Percentiles rank a stretch among this genome's conserved stretches.
Evolutionary conservation across 2,113 vertebrate species (phyloP).

Genomic region (Bambusicola thoracicus): DNA sequence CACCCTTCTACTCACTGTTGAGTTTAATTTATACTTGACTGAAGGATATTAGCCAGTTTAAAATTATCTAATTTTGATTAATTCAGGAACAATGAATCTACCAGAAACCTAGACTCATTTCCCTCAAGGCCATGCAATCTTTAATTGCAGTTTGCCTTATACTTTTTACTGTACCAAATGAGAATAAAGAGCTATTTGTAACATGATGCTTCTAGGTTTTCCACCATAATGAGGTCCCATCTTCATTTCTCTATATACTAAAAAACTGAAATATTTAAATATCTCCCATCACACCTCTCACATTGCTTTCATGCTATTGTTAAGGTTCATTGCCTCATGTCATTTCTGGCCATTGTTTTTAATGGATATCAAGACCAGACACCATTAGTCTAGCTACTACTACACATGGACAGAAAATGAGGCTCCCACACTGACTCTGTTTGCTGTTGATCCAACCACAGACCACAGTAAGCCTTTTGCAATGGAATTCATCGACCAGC

Average conservation of each 20-base stretch:
- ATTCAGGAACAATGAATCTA: neutral
- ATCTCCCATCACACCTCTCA: neutral
- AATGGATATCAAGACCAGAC: neutral
- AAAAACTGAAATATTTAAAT: neutral
- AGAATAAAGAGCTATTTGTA: neutral
- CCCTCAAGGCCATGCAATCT: neutral
- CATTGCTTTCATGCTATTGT: neutral
- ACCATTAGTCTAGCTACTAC: neutral
- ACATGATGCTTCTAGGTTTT: neutral
- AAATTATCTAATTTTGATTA: neutral
- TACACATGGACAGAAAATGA: neutral
- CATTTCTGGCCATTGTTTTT: neutral
- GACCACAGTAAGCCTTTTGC: neutral
- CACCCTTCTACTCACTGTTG: neutral
- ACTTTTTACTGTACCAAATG: neutral
- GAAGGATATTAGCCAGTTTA: neutral
- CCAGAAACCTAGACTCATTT: neutral
- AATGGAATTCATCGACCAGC: neutral
- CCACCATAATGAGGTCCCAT: neutral
- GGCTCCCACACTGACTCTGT: neutral
- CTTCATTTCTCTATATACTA: neutral
- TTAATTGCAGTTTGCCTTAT: neutral
- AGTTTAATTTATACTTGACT: neutral
- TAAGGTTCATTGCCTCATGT: neutral
- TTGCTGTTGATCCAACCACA: neutral